A percentile compares a stretch with the other conserved stretches of the same genome.
Evolutionary conservation across 2,888 invertebrate species (phyloP).

Genomic region (Podabrus alpinus): DNA sequence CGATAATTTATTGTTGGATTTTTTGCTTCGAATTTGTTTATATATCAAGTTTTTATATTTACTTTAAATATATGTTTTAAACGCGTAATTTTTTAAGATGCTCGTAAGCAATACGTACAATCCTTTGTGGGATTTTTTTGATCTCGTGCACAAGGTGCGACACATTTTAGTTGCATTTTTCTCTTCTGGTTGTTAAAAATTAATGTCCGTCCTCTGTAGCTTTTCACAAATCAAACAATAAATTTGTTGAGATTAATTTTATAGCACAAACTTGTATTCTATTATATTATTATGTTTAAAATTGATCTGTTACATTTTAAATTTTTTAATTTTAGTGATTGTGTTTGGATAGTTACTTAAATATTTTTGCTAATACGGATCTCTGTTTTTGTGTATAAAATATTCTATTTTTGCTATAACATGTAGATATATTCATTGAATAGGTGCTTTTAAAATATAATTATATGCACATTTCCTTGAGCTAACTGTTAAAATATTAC

Average conservation of each 20-base stretch:
- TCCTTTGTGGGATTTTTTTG: neutral
- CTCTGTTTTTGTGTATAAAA: slow-evolving; percentile 2
- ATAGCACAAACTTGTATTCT: neutral
- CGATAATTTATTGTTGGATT: neutral
- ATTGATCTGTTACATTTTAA: neutral
- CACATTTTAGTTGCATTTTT: neutral
- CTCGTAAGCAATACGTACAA: neutral
- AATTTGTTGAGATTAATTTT: neutral
- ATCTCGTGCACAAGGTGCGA: neutral
- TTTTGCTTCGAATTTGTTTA: neutral
- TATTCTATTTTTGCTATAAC: slow-evolving; percentile 2
- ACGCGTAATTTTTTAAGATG: neutral
- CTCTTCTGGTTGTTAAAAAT: neutral
- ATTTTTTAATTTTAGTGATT: slow-evolving; percentile 9
- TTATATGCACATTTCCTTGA: neutral
- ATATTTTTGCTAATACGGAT: slow-evolving; percentile 1
- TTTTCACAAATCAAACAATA: neutral
- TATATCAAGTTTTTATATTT: too few species aligned
- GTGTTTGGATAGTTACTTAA: slow-evolving; percentile 17
- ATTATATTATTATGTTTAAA: neutral
- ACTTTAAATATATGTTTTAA: too few species aligned
- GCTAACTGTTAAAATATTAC: neutral
- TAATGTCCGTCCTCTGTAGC: neutral
- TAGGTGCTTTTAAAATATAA: slow-evolving; percentile 3
- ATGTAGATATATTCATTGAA: neutral